Evolutionary conservation across 2,797 vertebrate species (phyloP).

Genomic region (Sparidentex hasta): DNA sequence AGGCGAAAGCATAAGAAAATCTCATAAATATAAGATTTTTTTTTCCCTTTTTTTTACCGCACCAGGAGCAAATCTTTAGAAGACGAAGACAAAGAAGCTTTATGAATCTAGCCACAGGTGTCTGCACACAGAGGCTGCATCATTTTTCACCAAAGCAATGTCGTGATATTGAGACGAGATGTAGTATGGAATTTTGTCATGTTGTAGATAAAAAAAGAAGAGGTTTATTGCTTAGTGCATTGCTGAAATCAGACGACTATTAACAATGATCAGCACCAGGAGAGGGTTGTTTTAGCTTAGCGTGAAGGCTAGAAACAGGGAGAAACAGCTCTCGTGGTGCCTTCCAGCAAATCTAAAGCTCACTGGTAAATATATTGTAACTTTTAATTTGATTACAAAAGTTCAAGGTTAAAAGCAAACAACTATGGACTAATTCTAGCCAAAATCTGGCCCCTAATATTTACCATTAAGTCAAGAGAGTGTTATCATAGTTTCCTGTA

Average conservation of each 20-base stretch:
- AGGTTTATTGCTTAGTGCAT: too few relatives aligned
- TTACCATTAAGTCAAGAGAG: slow-evolving; percentile 5
- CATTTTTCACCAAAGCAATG: not conserved
- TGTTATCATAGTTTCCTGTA: not conserved
- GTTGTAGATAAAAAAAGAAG: not conserved
- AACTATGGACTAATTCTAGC: slow-evolving; percentile 3
- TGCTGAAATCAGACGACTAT: too few relatives aligned
- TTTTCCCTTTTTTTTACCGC: too few relatives aligned
- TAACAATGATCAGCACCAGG: not conserved
- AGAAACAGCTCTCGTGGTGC: not conserved
- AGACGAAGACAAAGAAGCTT: too few relatives aligned
- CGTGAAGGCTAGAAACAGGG: not conserved
- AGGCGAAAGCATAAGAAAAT: too few relatives aligned
- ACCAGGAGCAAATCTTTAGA: too few relatives aligned
- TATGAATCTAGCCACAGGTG: not conserved
- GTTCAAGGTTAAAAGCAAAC: not conserved
- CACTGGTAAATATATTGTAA: not conserved
- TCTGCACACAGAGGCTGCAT: not conserved
- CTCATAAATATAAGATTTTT: too few relatives aligned
- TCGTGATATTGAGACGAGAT: not conserved
- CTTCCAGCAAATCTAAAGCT: too few relatives aligned
- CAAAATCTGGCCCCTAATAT: not conserved
- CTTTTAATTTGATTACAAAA: not conserved
- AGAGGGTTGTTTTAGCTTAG: not conserved
- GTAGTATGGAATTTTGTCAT: not conserved